Percentiles rank a stretch among this genome's conserved stretches.
phyloP scores from a whole-genome alignment of 1,140 invertebrate genomes.

The Drosophila oshimai region DNA sequence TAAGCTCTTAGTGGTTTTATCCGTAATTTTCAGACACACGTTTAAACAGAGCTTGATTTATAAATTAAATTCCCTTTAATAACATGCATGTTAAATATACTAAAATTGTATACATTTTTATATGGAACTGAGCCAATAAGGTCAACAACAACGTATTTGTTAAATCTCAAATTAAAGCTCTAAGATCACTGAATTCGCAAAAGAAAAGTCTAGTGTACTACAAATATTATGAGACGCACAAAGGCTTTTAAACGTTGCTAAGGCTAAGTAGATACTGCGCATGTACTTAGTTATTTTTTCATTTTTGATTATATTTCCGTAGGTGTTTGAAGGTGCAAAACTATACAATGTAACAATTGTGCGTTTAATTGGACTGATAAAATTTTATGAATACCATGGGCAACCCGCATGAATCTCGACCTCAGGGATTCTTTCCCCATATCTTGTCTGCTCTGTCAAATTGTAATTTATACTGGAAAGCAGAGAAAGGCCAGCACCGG shows the following conservation, averaged over 20 bases:
- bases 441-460: slow-evolving; percentile 45
- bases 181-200: no score
- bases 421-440: background rate
- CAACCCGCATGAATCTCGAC: slow-evolving; percentile 28
- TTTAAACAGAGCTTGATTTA: no score
- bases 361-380: slow-evolving; percentile 52
- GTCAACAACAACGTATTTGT: no score
- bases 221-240: slow-evolving; percentile 38
- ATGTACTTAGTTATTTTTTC: background rate
- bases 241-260: background rate
- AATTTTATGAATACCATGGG: slow-evolving; percentile 36
- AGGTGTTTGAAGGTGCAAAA: slow-evolving; percentile 4
- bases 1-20: no score
- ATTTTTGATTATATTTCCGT: background rate
- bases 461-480: slow-evolving; percentile 72
- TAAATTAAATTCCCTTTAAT: no score
- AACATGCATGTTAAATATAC: no score
- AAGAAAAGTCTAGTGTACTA: background rate
- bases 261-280: background rate
- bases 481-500: no score
- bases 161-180: no score
- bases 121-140: no score
- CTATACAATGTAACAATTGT: slow-evolving; percentile 21
- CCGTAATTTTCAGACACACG: no score
- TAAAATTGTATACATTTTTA: no score